Percentiles rank a stretch among this genome's conserved stretches.
Evolutionary conservation across 2,888 invertebrate species (phyloP).

Genomic region (Amblyjoppa fuscipennis): DNA sequence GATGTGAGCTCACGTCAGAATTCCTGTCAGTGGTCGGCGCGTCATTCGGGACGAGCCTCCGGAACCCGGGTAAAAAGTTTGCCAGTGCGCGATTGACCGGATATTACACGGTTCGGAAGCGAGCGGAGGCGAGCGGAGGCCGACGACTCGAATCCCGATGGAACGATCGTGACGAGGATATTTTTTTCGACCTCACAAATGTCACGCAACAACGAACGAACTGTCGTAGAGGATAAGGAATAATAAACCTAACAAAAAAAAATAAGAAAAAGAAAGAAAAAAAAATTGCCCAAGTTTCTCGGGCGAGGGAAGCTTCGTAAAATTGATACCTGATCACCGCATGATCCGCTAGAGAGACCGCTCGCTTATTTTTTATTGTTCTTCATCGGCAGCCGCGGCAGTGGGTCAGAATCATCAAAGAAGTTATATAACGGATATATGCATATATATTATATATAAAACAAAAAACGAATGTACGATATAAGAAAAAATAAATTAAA

Average conservation of each 20-base stretch:
- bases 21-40: conserved; percentile 68
- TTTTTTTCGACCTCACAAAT: conserved; percentile 11
- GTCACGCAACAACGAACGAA: conserved; percentile 16
- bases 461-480: not conserved
- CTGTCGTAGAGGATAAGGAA: not conserved
- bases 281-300: conserved; percentile 3
- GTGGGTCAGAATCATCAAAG: conserved; percentile 55
- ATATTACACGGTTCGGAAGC: conserved; percentile 48
- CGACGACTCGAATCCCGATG: conserved; percentile 48
- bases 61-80: conserved; percentile 64
- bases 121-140: conserved; percentile 36
- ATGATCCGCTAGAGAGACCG: conserved; percentile 78
- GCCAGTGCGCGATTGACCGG: conserved; percentile 54
- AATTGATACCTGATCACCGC: conserved; percentile 61
- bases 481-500: not conserved
- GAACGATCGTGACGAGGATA: conserved; percentile 41
- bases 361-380: conserved; percentile 83
- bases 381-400: conserved; percentile 76
- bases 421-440: conserved; percentile 11
- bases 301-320: conserved; percentile 17
- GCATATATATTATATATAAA: not conserved
- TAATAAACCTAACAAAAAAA: not conserved
- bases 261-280: not conserved
- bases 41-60: conserved; percentile 67
- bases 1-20: conserved; percentile 65